Evolutionary conservation across 2,888 invertebrate genomes (phyloP), one percentile per base, ranked within the genome.

Genomic region (Andrena marginata): DNA sequence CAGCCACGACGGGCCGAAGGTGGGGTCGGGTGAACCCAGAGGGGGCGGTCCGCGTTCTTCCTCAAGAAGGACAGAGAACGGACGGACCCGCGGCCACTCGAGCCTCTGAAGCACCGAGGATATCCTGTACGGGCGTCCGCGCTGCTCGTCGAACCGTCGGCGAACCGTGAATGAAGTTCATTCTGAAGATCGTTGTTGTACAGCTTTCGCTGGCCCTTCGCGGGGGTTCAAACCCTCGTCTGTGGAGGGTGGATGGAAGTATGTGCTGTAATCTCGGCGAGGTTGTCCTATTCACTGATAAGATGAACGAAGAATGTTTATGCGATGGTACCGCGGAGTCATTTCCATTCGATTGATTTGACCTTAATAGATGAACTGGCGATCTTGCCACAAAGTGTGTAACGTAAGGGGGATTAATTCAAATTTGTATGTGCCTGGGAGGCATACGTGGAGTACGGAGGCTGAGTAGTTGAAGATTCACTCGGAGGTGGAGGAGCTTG

Each of bases 61-160:
- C 42, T 35, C 20, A 20, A 7, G 75, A 33, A 42, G 31, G 68
- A 76, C 77, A 71, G 77, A 80, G 81, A 74, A 65, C 76, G 67
- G 7, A 23, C 13, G 54, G 69, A 23, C 56, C 49, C 60, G 65
- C 72, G 69, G 76, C 59, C 35, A 82, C 86, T 82, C 65, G 51
- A 75, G 71, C 20, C 59, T 23, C 64, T 35, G 56, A 51, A 65
- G 42, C 79, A 75, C 51, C 67, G 73, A 78, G 87, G 87, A 88
- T 87, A 89, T 88, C 87, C 88, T 89, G 85, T 63, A 13, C 69
- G 82, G 82, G 80, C 84, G 82, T 87, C 87, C 82, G 85, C 87
- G 82, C 74, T 82, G 85, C 67, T 54, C 62, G 59, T 49, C 33
- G 51, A 75, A 80, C 31, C 64, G 69, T 51, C 62, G 49, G 8